Base-by-base conservation (phyloP, 64 coral and sea anemone genomes). In the Pocillopora verrucosa region DNA sequence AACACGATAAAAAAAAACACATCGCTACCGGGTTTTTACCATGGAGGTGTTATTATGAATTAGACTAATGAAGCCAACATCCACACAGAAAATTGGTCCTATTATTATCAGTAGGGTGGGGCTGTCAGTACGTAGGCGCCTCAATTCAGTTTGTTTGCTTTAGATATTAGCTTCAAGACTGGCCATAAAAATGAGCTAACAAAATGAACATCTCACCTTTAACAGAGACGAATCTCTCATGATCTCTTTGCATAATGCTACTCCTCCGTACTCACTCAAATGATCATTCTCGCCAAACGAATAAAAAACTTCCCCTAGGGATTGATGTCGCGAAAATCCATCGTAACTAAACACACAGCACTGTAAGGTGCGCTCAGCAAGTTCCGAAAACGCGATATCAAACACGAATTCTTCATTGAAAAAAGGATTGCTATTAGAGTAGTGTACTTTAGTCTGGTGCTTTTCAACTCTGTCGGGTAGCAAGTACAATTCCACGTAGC, bases 341-440 rank as follows among this genome's bases (percentile, higher is more conserved):
- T 99, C 97, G 20, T 86, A 95, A 61, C 89, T 88, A n/a, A 73
- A 90, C 58, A 95, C 67, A 65, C 93, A 95, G 58, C 95, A 88
- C 4, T 95, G 94, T 4, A 99, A 79, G 0, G 97, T 99, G 10
- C 97, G 74, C 62, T 99, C 97, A 0, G 75, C 36, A 0, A 99
- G 88, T 86, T 99, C 97, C 1, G 88, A 78, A 80, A 91, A 99
- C 11, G 84, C 87, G 19, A 99, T 77, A 69, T 93, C 90, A 61
- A 95, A 99, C 59, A 91, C 88, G 64, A 99, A 95, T 45, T 68
- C 86, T 37, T 99, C 97, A 22, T 95, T 79, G 45, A 67, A 99
- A 41, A 93, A 87, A 11, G 97, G 97, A 82, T 80, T 94, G 7
- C 82, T 88, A 20, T 95, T 88, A 22, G 95, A 80, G 76, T 95